phyloP scores from a whole-genome alignment of 2,797 vertebrate genomes.

The Liparis tanakae region DNA sequence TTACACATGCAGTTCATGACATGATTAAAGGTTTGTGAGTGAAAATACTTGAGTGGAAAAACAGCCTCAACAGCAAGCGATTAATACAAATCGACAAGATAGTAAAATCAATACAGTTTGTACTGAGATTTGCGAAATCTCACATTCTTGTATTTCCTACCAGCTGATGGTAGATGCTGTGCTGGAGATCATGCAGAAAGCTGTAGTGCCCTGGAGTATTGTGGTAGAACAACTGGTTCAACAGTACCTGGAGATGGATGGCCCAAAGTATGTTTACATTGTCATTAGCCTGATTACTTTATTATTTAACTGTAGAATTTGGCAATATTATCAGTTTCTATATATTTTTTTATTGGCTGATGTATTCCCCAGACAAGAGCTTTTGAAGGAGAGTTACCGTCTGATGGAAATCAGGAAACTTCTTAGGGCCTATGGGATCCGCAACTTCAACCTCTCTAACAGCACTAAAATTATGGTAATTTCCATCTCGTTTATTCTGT shows the following conservation, averaged over 20 bases:
- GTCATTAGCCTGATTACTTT: not conserved
- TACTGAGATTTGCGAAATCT: constrained; percentile 1
- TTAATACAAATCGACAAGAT: not conserved
- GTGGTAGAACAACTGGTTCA: constrained; percentile 92
- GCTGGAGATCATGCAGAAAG: constrained; percentile 93
- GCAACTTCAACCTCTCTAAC: constrained; percentile 90
- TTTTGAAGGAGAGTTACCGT: constrained; percentile 91
- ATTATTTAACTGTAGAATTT: not conserved
- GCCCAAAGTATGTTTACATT: constrained; percentile 88
- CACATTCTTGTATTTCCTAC: constrained; percentile 27
- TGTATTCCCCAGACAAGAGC: constrained; percentile 84
- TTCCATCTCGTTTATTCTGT: not conserved
- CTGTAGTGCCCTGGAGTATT: constrained; percentile 92
- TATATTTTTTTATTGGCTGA: not conserved
- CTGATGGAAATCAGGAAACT: constrained; percentile 98
- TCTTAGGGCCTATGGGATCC: constrained; percentile 91
- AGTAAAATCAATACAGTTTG: not conserved
- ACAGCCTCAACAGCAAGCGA: not conserved
- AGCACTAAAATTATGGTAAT: constrained; percentile 89
- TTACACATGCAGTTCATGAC: not conserved
- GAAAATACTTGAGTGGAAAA: not conserved
- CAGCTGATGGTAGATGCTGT: constrained; percentile 96
- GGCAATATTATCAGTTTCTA: not conserved
- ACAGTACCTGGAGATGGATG: constrained; percentile 91
- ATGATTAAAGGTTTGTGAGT: not conserved